Percentiles rank a stretch among this genome's conserved stretches.
Conservation (phyloP, 1,140 invertebrate genomes). For the Solenopsis fugax region DNA sequence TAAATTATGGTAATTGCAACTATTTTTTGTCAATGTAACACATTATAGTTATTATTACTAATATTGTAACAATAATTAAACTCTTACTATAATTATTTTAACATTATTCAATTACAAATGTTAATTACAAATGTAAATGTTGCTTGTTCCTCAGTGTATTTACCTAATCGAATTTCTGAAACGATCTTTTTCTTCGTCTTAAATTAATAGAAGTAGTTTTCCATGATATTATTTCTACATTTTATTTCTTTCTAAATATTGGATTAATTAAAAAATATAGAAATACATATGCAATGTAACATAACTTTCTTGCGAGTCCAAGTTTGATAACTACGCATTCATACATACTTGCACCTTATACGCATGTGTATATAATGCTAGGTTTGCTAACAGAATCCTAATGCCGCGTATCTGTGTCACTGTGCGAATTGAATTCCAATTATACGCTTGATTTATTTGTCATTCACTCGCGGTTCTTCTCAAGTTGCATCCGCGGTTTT, state of each 20-base stretch:
- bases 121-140: no score
- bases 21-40: no score
- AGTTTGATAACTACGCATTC: constrained; percentile 34
- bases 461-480: constrained; percentile 65
- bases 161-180: neutral
- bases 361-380: constrained; percentile 50
- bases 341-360: neutral
- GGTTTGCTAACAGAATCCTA: constrained; percentile 74
- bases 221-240: neutral
- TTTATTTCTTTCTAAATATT: neutral
- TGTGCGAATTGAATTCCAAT: constrained; percentile 81
- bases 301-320: neutral
- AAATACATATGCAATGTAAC: neutral
- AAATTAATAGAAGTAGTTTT: neutral
- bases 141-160: neutral
- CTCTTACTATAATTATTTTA: no score
- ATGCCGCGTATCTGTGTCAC: constrained; percentile 80
- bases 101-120: no score
- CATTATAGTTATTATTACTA: no score
- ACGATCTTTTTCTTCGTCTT: neutral
- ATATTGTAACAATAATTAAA: no score
- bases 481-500: constrained; percentile 71
- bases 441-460: constrained; percentile 76
- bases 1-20: no score
- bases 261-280: neutral